A percentile compares a stretch with the other conserved stretches of the same genome.
Conservation (phyloP, 2,888 invertebrate species). For the Cephus pygmeus region DNA sequence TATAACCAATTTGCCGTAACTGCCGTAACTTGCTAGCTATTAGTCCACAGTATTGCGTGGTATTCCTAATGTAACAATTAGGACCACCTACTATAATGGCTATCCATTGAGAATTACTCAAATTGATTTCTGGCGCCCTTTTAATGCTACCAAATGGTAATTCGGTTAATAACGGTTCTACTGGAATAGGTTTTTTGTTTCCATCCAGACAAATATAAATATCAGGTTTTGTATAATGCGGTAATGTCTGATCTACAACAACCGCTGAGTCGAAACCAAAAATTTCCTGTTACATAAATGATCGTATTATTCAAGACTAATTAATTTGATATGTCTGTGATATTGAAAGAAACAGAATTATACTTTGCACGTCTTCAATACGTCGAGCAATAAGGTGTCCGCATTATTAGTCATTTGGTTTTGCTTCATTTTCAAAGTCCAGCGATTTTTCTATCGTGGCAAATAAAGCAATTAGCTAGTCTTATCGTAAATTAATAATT, state of each 20-base stretch:
- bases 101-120: conserved; percentile 65
- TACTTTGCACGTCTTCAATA: background rate
- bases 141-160: conserved; percentile 37
- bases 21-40: conserved; percentile 74
- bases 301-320: background rate
- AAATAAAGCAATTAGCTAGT: background rate
- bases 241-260: conserved; percentile 72
- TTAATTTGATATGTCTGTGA: no score
- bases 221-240: conserved; percentile 76
- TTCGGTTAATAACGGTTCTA: conserved; percentile 37
- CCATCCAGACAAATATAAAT: conserved; percentile 72
- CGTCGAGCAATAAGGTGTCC: background rate
- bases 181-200: conserved; percentile 65
- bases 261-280: conserved; percentile 69
- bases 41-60: conserved; percentile 69
- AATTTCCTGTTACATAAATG: conserved; percentile 44
- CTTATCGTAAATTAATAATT: background rate
- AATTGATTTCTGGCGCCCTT: conserved; percentile 34
- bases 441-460: background rate
- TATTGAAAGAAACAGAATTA: background rate
- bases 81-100: conserved; percentile 72
- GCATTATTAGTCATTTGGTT: background rate
- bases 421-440: background rate
- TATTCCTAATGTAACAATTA: conserved; percentile 71
- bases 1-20: conserved; percentile 69